Evolutionary conservation across 1,140 invertebrate genomes (phyloP), one percentile per base, ranked within the genome.

Genomic region (Cyrtorhinus lividipennis): DNA sequence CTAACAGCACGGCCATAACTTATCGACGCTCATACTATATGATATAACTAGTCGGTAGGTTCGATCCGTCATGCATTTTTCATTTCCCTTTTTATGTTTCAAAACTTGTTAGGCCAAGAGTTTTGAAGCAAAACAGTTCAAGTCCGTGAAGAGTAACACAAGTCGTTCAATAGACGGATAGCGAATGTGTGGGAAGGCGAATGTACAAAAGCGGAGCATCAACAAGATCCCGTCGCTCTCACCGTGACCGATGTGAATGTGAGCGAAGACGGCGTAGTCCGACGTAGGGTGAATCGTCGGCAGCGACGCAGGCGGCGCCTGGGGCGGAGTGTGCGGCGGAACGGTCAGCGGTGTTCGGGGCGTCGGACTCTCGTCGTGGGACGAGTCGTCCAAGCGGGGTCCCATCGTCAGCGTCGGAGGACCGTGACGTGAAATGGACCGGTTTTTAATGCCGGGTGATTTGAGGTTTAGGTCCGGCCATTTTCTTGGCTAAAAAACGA

Each of bases 401-500:
- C 27, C 20, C 38, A 62, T 59, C 24, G 68, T 66, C n/a, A 68
- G 70, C 30, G 74, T 73, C 2, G 75, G 76, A 18, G 75, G 75
- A 24, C 65, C 75, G 74, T 71, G 76, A 71, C 61, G 56, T 13
- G 60, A 66, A 46, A 65, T 68, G 66, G 81, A 79, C 44, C 82
- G 78, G 0, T 87, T 84, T 73, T 94, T 93, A 60, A 93, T 92
- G 44, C 93, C 91, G 0, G 90, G 91, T 56, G 88, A 91, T 73
- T 95, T 95, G 56, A 95, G 73, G 64, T 84, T 84, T 64, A 92
- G 78, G 57, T 91, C 84, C 1, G 89, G 89, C 85, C 89, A 93
- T 73, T 85, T 86, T 30, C 90, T 81, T 1, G 87, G 81, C 88
- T 91, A 69, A 61, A 53, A 8, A 18, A 61, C 20, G 30, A 46